phyloP scores from a whole-genome alignment of 2,888 invertebrate genomes.

The Peribatodes rhomboidaria region DNA sequence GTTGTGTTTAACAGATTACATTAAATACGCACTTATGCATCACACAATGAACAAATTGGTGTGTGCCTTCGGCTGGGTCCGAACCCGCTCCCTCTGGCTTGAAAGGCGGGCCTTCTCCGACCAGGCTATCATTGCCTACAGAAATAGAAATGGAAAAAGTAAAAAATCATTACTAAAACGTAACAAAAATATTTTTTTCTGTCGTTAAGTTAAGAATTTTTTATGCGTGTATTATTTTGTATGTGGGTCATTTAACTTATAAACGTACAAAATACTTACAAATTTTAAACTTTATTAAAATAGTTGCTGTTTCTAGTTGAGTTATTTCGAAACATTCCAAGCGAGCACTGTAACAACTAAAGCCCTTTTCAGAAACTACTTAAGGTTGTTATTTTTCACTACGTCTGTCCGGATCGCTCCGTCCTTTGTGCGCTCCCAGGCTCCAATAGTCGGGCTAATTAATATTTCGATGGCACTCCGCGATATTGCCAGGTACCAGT shows the following conservation, averaged over 20 bases:
- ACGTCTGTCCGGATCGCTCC: slow-evolving; percentile 5
- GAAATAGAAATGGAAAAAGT: too few species aligned
- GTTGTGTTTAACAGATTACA: too few species aligned
- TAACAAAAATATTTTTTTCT: not conserved
- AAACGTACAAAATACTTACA: too few species aligned
- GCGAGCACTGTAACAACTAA: slow-evolving; percentile 31
- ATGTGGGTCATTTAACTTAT: too few species aligned
- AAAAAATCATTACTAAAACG: too few species aligned
- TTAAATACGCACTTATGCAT: too few species aligned
- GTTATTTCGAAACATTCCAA: slow-evolving; percentile 1
- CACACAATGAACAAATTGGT: too few species aligned
- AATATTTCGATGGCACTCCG: slow-evolving; percentile 53
- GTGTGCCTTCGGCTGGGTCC: too few species aligned
- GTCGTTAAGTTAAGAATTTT: not conserved
- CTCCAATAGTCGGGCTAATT: slow-evolving; percentile 48
- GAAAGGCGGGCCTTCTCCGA: too few species aligned
- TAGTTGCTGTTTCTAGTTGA: not conserved
- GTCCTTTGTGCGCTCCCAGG: slow-evolving; percentile 5
- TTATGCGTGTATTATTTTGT: not conserved
- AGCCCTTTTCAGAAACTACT: slow-evolving; percentile 9
- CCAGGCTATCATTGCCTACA: too few species aligned
- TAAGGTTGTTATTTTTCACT: slow-evolving; percentile 18
- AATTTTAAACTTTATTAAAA: too few species aligned
- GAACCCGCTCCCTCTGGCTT: too few species aligned
- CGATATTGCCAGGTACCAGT: slow-evolving; percentile 39